Evolutionary conservation across 1,140 invertebrate genomes (phyloP), one percentile per base, ranked within the genome.

Genomic region (Bombus waltoni): DNA sequence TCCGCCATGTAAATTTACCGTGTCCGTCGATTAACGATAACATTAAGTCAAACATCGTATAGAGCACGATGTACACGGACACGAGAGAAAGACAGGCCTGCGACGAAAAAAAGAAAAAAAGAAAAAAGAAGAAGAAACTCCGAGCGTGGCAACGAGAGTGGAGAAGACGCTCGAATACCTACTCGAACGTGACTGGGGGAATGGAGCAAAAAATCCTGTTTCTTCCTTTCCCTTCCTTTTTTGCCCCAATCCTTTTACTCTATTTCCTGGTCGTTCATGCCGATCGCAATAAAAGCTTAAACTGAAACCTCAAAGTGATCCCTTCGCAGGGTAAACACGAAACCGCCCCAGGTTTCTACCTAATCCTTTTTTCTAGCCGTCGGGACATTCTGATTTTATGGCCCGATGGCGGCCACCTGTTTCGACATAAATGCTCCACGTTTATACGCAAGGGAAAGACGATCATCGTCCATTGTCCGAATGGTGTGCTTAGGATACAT

Each of bases 401-500:
- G 68, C 71, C 79, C 68, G 5, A 73, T 42, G 70, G 62, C 42
- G 53, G 57, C 59, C 90, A 91, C 87, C 85, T 91, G 87, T 87
- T 78, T 72, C 66, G 47, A 22, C 70, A 65, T 65, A 83, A 75
- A 78, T 15, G 57, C 13, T 75, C 1, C 5, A 35, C 40, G 85
- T 28, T 66, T 62, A 68, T 40, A 42, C 62, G 38, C n/a, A 40
- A 35, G 42, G 65, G 57, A 65, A 87, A 91, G 78, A 68, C 81
- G 90, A 91, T 91, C 84, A 90, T 86, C 73, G 86, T 66, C 86
- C 70, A 91, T 91, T 88, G 90, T 88, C 47, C 35, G 88, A 66
- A 79, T 15, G 59, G 89, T 90, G 88, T 90, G 79, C 87, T 90
- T 90, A 90, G 89, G 89, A 90, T 65, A 38, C 59, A 72, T 90